Evolutionary conservation across 2,888 invertebrate genomes (phyloP), one percentile per base, ranked within the genome.

Genomic region (Tenthredo livida): DNA sequence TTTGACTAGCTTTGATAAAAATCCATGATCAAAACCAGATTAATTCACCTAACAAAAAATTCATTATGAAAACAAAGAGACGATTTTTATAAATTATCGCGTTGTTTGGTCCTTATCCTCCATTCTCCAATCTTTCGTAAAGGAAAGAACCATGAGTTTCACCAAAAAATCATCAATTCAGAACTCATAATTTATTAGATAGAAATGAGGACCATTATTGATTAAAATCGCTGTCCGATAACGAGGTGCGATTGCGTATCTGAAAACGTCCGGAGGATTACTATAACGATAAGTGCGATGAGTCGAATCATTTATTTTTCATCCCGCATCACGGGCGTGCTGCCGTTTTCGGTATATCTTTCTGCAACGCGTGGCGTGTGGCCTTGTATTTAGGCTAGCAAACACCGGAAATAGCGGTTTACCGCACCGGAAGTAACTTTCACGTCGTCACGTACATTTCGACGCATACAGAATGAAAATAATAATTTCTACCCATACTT

Each of bases 381-480:
- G 80, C 21, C 54, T 58, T 80, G n/a, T 80, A 58, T 80, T 80
- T 80, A 40, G 80, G 61, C 21, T 80, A 80, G 40, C 80, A 80
- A 61, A 80, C 80, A 40, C 83, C 83, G 83, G 83, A 83, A 67
- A 83, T 83, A 65, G 67, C 67, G 83, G 83, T 67, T 83, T 67
- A 67, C 40, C 40, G 29, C 65, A 83, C 83, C 83, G 83, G 83
- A 83, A 50, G 70, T 83, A 83, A 70, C 83, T 65, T 83, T 83
- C 47, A 17, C 67, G 83, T 33, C 29, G 67, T 47, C 67, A 47
- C 47, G n/a, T 40, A 67, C 67, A 65, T 70, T 25, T 33, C n/a
- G 43, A 43, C 43, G 72, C 72, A 73, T 73, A n/a, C 40, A 43
- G 12, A 21, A 73, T 15, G 15, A 40, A n/a, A 37, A 37, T 40